Evolutionary conservation across 2,797 vertebrate species (phyloP), one percentile per base, ranked within the genome.

Genomic region (Fistularia commersonii): DNA sequence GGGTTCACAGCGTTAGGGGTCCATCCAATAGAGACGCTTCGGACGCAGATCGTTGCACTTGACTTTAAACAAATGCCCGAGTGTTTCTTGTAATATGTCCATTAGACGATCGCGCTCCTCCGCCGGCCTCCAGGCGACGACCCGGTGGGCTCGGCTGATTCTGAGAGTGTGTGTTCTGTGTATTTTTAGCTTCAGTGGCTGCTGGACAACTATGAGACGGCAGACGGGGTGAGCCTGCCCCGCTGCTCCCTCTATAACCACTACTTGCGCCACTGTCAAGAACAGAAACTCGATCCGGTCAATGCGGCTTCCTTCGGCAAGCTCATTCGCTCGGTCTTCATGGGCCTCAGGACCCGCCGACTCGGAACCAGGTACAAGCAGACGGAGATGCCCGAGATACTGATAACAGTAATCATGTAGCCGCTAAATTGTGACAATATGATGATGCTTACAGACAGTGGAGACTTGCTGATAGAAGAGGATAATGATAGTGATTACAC

Each of bases 271-370:
- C 97, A 99, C 91, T 98, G 97, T 81, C 95, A 98, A 80, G 96
- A 98, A 45, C 95, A 98, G 89, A 98, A 97, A 59, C 90, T 99
- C 76, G 97, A 99, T 61, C 96, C 97, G 0, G 96, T 99, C 67
- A 99, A 98, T 0, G 96, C 97, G 0, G 97, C 97, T 1, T 98
- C 96, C 66, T 99, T 99, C 0, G 97, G 97, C 31, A 99, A 99
- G 41, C 93, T 99, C 54, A 98, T 99, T 80, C 96, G 97, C 38
- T 99, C 97, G 0, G 96, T 98, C 54, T 98, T 98, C 85, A 95
- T 98, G 94, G 97, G 96, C 48, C 91, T 98, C 57, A 86, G 94
- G 66, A 98, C 97, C 0, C 92, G 96, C 3, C 92, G 97, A 56
- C 92, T 98, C 40, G 97, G 96, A 60, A 98, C 95, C 81, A 97